Base-by-base conservation (phyloP, 2,888 invertebrate species). In the Drosophila histrio region DNA sequence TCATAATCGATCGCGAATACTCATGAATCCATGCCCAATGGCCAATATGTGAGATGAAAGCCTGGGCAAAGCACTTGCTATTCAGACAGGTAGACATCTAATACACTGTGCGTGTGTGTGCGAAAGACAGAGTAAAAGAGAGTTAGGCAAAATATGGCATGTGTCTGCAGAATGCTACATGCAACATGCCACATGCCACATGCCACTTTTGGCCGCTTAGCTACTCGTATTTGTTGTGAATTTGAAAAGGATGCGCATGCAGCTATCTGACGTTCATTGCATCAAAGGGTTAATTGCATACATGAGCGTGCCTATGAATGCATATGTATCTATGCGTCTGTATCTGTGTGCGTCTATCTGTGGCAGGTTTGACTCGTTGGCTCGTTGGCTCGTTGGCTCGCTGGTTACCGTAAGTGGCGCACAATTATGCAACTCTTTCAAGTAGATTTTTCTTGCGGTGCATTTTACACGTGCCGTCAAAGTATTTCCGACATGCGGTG, bases 261-360 rank as follows among this genome's bases (percentile, higher is more conserved):
- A 52, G 26, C 19, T 13, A 26, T 7, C 15, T 34, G 53, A n/a
- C 44, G 52, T 41, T 30, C 52, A 61, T 67, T 60, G 39, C 74
- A 52, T 74, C 67, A 83, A 74, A 74, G 78, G 65, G 74, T 81
- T 87, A 84, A 80, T 77, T 81, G 74, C 71, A 56, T 22, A 36
- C 46, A 58, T 28, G 30, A 30, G 38, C 28, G 30, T 24, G 11
- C n/a, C 17, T 34, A 38, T 24, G 8, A n/a, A 26, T 43, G 21
- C 39, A 1, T n/a, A 2, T 5, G 39, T n/a, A 5, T 8, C 9
- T 36, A 17, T 39, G 4, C 7, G 39, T 9, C 21, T 28, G 17
- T 41, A 53, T 34, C 41, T 19, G 44, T 28, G 43, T 19, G 32
- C 22, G 8, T 36, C 41, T 46, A 9, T 56, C 21, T 56, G 47